Evolutionary conservation across 2,797 vertebrate genomes (phyloP), one percentile per base, ranked within the genome.

Genomic region (Megalops cyprinoides): DNA sequence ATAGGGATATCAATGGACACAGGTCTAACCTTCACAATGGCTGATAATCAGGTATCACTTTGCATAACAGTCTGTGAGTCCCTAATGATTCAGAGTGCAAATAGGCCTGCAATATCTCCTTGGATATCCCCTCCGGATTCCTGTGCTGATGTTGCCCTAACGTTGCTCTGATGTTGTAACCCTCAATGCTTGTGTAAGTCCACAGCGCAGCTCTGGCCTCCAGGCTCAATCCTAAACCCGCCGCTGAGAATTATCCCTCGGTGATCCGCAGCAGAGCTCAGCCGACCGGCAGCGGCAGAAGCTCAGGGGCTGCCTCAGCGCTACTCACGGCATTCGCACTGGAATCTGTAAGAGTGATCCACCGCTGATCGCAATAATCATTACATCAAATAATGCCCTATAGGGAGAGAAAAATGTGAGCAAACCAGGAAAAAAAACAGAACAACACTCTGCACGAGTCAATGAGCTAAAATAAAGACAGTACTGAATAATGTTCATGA

Each of bases 361-460:
- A 69, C 65, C 37, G 8, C 65, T 44, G 65, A 69, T 69, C n/a
- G 37, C 37, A 69, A 42, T 69, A 23, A n/a, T 69, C 65, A 69
- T 42, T 42, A 42, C 15, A 14, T 8, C n/a, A 18, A 69, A 69
- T 69, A 37, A n/a, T 69, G n/a, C 31, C 15, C 65, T 37, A 42
- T 23, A 31, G 65, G 51, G 6, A 42, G n/a, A 42, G 12, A 69
- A 39, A 65, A 65, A 25, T 31, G 39, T 1, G 8, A 2, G 5
- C 18, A 0, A 42, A 65, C 31, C 2, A 65, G 34, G 62, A 69
- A 42, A n/a, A n/a, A n/a, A 37, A 69, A 69, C 37, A 18, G 18
- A 42, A 23, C 18, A 9, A 6, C 18, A 20, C 18, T 69, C 18
- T n/a, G 0, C 28, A 10, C 15, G 46, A 4, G 4, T 49, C 23